Evolutionary conservation across 2,113 vertebrate genomes (phyloP).

Genomic region (Haemorhous mexicanus): DNA sequence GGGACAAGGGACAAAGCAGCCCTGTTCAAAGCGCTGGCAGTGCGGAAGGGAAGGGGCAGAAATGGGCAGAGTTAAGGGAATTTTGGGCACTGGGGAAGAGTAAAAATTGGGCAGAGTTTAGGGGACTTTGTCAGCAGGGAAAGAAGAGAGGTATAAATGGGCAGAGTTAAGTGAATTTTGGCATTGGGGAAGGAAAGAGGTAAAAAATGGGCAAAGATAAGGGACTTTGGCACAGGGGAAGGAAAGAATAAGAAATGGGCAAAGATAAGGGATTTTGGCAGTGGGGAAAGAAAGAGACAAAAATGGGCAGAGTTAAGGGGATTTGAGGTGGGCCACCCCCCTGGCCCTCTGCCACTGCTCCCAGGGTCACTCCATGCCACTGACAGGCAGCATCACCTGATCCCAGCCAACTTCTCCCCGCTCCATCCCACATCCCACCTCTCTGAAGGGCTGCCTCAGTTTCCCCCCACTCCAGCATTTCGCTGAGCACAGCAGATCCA

Average conservation of each 20-base stretch:
- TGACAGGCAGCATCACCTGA: background rate
- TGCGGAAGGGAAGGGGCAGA: background rate
- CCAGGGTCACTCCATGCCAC: background rate
- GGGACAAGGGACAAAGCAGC: background rate
- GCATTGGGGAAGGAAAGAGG: rapidly evolving
- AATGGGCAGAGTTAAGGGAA: background rate
- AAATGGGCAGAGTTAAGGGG: background rate
- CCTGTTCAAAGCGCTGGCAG: background rate
- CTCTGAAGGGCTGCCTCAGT: background rate
- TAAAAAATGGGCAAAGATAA: background rate
- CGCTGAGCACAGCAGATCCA: rapidly evolving
- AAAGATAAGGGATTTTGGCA: background rate
- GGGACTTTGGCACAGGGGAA: background rate
- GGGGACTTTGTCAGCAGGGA: background rate
- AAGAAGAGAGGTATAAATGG: background rate
- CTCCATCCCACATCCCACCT: background rate
- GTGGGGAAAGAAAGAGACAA: background rate
- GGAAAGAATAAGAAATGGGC: background rate
- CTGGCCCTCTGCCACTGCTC: rapidly evolving
- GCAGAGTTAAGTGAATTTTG: background rate
- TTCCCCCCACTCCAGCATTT: background rate
- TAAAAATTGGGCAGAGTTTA: background rate
- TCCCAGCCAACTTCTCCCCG: too few relatives aligned
- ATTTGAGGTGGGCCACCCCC: background rate
- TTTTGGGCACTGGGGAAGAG: background rate